Evolutionary conservation across 2,113 vertebrate genomes (phyloP), one percentile per base, ranked within the genome.

Genomic region (Oreochromis aureus): DNA sequence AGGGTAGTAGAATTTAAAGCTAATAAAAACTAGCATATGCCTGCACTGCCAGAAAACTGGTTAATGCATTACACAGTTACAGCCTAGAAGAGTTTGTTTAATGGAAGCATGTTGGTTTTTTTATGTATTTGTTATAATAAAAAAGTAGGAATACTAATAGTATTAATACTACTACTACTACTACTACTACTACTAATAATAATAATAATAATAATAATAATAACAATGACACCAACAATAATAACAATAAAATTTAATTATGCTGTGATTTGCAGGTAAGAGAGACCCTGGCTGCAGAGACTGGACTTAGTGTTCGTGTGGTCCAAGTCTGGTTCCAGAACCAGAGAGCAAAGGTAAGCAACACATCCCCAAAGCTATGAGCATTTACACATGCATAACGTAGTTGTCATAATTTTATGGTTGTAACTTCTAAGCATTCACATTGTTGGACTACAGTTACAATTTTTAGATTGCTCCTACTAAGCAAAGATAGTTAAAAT

Each of bases 271-370:
- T 83, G 44, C 90, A 99, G 98, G 98, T 99, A 87, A 97, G 98
- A 94, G 98, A 99, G 94, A 99, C 98, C 0, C 92, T 99, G 94
- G 98, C 98, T 4, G 98, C 98, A 13, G 98, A 99, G 95, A 99
- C 98, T 0, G 98, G 98, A 82, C 97, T 99, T 80, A 99, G 97
- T 1, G 98, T 99, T 9, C 97, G 98, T 12, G 98, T 99, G 82
- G 98, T 99, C 86, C 98, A 99, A 93, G 98, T 99, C 87, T 99
- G 98, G 98, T 99, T 99, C 95, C 98, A 99, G 94, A 99, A 99
- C 96, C 98, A 99, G 96, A 98, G 98, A 97, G 98, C 98, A 83
- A 99, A 99, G 98, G 98, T 99, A 94, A 95, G 97, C 59, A 44
- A 1, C 58, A 19, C 12, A 48, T 46, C 46, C 6, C 15, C 10